Evolutionary conservation across 2,888 invertebrate genomes (phyloP).

Genomic region (Acronicta psi): DNA sequence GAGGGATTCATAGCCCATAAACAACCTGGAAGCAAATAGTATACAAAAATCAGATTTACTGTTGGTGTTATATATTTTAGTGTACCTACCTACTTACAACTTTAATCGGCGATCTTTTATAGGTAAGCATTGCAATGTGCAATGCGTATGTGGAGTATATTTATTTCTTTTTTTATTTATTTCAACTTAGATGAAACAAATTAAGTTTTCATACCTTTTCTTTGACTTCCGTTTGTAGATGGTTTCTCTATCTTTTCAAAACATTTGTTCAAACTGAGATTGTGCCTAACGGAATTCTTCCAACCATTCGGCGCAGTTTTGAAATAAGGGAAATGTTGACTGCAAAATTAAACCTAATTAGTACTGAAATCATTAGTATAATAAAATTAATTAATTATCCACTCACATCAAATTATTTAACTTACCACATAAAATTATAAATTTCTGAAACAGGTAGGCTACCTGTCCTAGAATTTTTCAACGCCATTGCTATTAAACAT

Average conservation of each 20-base stretch:
- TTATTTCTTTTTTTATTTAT: too few species aligned
- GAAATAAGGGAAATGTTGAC: conserved; percentile 99
- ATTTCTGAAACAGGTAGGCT: conserved; percentile 99
- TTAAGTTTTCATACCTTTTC: conserved; percentile 88
- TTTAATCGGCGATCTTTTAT: too few species aligned
- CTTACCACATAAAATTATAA: conserved; percentile 99
- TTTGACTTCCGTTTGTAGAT: conserved; percentile 94
- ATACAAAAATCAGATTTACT: conserved; percentile 1
- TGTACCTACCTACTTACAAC: too few species aligned
- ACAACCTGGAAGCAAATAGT: conserved; percentile 89
- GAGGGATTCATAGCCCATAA: conserved; percentile 99
- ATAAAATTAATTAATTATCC: not conserved
- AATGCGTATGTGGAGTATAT: too few species aligned
- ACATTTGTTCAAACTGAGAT: conserved; percentile 98
- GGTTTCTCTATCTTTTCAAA: conserved; percentile 99
- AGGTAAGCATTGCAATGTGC: too few species aligned
- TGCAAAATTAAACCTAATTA: conserved; percentile 87
- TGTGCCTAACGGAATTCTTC: conserved; percentile 99
- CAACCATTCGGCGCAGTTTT: conserved; percentile 99
- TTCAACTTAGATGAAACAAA: not conserved
- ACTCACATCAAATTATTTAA: conserved; percentile 50
- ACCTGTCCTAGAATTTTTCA: conserved; percentile 98
- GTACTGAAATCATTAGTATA: conserved; percentile 3
- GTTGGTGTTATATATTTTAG: too few species aligned
- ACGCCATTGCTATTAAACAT: conserved; percentile 98